A percentile compares a stretch with the other conserved stretches of the same genome.
phyloP scores from a whole-genome alignment of 2,797 vertebrate species.

The Pelodytes ibericus region DNA sequence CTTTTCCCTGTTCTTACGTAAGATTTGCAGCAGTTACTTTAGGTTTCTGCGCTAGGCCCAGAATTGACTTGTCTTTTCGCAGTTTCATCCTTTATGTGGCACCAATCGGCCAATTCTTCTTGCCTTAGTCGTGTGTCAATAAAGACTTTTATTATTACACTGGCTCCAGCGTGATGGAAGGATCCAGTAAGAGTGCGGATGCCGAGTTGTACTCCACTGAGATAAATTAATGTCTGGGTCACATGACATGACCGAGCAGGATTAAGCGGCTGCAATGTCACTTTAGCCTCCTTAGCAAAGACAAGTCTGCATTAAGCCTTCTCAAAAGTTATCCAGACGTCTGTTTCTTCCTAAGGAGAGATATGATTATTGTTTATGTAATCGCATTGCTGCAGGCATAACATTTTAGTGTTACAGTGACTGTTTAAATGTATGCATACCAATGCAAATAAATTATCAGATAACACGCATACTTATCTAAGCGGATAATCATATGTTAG shows the following conservation, averaged over 20 bases:
- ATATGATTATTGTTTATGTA: slow-evolving; percentile 18
- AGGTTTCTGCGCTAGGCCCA: slow-evolving; percentile 49
- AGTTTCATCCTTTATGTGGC: slow-evolving; percentile 60
- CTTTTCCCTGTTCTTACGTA: slow-evolving; percentile 56
- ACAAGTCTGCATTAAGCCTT: slow-evolving; percentile 70
- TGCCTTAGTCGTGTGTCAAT: slow-evolving; percentile 18
- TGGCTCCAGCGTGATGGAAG: slow-evolving; percentile 8
- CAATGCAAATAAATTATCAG: background rate
- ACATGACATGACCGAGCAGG: slow-evolving; percentile 65
- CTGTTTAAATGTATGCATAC: background rate
- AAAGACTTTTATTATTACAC: slow-evolving; percentile 19
- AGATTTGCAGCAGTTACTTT: slow-evolving; percentile 8
- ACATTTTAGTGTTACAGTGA: background rate
- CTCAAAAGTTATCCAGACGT: slow-evolving; percentile 66
- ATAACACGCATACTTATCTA: too few relatives aligned
- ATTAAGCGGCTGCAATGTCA: slow-evolving; percentile 69
- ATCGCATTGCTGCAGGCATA: slow-evolving; percentile 16
- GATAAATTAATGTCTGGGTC: slow-evolving; percentile 65
- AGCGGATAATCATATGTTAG: too few relatives aligned
- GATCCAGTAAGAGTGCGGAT: slow-evolving; percentile 28
- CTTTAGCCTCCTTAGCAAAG: slow-evolving; percentile 71
- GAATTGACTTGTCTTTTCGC: slow-evolving; percentile 30
- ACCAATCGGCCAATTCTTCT: background rate
- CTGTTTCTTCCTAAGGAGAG: slow-evolving; percentile 63
- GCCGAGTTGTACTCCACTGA: slow-evolving; percentile 40